A percentile compares a stretch with the other conserved stretches of the same genome.
Conservation (phyloP, 2,888 invertebrate genomes). For the Griposia aprilina region DNA sequence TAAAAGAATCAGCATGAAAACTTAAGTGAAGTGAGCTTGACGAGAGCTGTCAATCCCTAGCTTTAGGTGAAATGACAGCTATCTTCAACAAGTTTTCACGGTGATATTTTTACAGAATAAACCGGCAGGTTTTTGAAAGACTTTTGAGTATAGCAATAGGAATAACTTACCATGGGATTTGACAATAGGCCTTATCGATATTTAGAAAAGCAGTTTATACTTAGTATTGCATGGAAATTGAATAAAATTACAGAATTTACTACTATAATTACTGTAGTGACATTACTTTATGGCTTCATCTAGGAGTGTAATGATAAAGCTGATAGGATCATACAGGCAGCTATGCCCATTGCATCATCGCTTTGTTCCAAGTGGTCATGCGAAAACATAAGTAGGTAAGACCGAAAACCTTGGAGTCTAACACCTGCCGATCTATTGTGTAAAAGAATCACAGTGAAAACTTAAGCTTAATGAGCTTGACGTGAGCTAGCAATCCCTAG, state of each 20-base stretch:
- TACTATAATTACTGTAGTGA: background rate
- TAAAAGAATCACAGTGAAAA: too few species aligned
- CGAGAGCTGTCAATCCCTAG: too few species aligned
- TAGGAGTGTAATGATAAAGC: too few species aligned
- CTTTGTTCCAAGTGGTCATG: background rate
- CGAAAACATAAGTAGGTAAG: background rate
- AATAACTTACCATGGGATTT: background rate
- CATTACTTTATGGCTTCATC: background rate
- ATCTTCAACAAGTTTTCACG: too few species aligned
- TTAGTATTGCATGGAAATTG: background rate
- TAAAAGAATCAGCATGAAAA: too few species aligned
- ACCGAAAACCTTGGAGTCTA: too few species aligned
- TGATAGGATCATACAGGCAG: background rate
- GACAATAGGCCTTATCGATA: background rate
- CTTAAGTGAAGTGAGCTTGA: too few species aligned
- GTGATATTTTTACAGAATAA: too few species aligned
- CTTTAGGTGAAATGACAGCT: too few species aligned
- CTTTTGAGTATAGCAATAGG: background rate
- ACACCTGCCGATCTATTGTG: too few species aligned
- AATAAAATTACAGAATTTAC: background rate
- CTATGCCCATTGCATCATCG: background rate
- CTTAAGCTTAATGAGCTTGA: too few species aligned
- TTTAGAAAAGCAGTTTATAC: background rate
- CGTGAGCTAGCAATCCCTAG: too few species aligned
- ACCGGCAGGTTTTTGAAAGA: background rate